Percentiles rank a stretch among this genome's conserved stretches.
Evolutionary conservation across 2,113 vertebrate species (phyloP).

Genomic region (Dasypus novemcinctus): DNA sequence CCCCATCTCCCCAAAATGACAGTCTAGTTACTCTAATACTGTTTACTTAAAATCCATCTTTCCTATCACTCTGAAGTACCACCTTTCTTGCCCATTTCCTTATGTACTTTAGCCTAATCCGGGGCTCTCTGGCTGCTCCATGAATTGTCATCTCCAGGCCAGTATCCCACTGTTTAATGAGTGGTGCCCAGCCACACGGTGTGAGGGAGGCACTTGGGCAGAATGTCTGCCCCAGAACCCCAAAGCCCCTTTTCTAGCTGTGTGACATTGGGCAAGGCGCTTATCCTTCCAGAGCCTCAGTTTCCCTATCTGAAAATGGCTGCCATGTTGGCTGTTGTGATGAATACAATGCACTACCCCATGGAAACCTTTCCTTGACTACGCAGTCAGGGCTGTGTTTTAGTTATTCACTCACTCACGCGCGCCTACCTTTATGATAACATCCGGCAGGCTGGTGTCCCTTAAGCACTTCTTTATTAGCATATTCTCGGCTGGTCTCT

Average conservation of each 20-base stretch:
- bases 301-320: neutral
- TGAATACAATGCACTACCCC: neutral
- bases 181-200: fast-evolving
- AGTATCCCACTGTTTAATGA: no score
- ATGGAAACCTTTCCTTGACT: fast-evolving
- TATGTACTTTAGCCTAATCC: neutral
- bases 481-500: neutral
- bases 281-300: neutral
- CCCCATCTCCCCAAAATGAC: neutral
- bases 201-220: fast-evolving
- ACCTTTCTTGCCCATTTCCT: neutral
- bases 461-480: fast-evolving
- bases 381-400: fast-evolving
- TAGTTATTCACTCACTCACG: fast-evolving
- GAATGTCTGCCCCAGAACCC: fast-evolving
- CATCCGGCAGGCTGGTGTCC: neutral
- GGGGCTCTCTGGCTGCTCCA: fast-evolving
- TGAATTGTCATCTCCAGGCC: neutral
- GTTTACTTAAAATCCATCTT: neutral
- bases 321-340: fast-evolving
- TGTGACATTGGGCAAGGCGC: no score
- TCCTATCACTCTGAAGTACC: neutral
- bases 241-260: fast-evolving
- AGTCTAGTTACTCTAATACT: neutral
- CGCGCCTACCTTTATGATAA: fast-evolving